phyloP scores from a whole-genome alignment of 1,140 invertebrate genomes.

The Drosophila simulans region DNA sequence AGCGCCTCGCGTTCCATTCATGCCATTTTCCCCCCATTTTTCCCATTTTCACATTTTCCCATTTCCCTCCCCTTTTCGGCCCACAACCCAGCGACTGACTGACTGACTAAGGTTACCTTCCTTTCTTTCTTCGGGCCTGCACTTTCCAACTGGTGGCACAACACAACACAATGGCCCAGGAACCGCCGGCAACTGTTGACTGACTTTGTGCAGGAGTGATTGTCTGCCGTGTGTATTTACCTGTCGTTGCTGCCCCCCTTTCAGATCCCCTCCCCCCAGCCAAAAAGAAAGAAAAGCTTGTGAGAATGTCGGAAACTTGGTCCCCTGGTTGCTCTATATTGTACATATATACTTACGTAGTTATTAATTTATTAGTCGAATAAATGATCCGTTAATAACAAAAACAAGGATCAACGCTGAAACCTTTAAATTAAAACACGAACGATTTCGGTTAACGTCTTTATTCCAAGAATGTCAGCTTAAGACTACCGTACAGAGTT shows the following conservation, averaged over 20 bases:
- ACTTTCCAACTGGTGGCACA: conserved; percentile 58
- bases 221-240: conserved; percentile 50
- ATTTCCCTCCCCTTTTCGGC: neutral
- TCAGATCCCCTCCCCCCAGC: no score
- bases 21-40: conserved; percentile 40
- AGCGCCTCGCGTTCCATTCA: conserved; percentile 55
- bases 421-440: no score
- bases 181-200: conserved; percentile 45
- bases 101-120: conserved; percentile 62
- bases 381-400: no score
- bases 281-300: conserved; percentile 7
- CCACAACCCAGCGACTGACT: conserved; percentile 23
- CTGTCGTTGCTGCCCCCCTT: conserved; percentile 21
- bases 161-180: conserved; percentile 40
- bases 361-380: no score
- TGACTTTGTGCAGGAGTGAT: conserved; percentile 55
- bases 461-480: no score
- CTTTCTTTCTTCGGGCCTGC: conserved; percentile 40
- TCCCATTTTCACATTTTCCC: conserved; percentile 1
- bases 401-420: no score
- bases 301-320: conserved; percentile 19
- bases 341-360: no score
- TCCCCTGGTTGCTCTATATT: conserved; percentile 14
- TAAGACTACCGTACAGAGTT: no score
- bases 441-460: no score